Percentiles rank a stretch among this genome's conserved stretches.
phyloP scores from a whole-genome alignment of 2,113 vertebrate genomes.

The Speoplatyrhinus poulsoni region DNA sequence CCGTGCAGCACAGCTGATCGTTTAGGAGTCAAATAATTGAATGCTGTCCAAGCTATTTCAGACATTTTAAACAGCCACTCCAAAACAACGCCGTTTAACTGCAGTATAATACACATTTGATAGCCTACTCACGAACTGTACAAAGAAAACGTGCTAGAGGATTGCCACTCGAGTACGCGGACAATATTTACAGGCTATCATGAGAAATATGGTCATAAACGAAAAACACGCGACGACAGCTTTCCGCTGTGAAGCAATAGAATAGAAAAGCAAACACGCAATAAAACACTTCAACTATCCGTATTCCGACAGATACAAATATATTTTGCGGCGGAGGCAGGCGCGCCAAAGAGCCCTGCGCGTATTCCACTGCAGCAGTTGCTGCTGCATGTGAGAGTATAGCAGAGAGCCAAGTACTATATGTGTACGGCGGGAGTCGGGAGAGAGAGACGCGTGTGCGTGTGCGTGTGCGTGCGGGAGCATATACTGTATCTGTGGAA shows the following conservation, averaged over 20 bases:
- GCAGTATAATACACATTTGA: not conserved
- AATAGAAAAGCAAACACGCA: not conserved
- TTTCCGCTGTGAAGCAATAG: not conserved
- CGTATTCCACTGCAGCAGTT: conserved; percentile 69
- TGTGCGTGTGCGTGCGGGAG: too few species aligned
- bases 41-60: conserved; percentile 1
- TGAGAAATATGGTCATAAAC: conserved; percentile 5
- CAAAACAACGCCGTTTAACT: not conserved
- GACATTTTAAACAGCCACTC: not conserved
- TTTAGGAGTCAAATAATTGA: conserved; percentile 26
- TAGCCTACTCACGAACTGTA: conserved; percentile 39
- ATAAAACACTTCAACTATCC: conserved; percentile 1
- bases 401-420: too few species aligned
- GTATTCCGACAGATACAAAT: conserved; percentile 43
- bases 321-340: conserved; percentile 32
- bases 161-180: conserved; percentile 19
- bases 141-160: conserved; percentile 20
- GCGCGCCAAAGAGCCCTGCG: conserved; percentile 49
- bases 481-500: too few species aligned
- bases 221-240: too few species aligned
- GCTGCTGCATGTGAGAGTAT: not conserved
- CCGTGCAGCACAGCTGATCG: not conserved
- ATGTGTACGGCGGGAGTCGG: too few species aligned
- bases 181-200: not conserved
- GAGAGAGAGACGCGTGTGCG: too few species aligned